Percentiles rank a stretch among this genome's conserved stretches.
Conservation (phyloP, 2,888 invertebrate species). For the Ophion ventricosus region DNA sequence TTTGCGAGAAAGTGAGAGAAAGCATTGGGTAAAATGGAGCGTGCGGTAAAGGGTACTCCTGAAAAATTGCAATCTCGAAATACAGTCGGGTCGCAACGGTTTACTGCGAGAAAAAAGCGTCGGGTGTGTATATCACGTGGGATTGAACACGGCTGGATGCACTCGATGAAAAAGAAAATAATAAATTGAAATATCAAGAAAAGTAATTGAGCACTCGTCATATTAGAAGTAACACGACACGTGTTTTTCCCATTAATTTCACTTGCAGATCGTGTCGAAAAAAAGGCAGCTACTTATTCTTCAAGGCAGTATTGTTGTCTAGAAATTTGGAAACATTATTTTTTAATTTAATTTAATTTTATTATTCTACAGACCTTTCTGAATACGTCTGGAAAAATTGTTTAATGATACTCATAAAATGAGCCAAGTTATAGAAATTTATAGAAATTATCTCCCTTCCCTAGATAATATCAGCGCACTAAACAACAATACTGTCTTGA, state of each 20-base stretch:
- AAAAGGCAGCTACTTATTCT: no score
- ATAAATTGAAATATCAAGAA: not conserved
- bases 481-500: no score
- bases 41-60: not conserved
- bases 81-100: not conserved
- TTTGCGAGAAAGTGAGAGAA: slow-evolving; percentile 5
- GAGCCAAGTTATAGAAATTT: no score
- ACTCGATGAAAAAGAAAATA: not conserved
- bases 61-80: not conserved
- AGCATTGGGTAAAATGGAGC: not conserved
- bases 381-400: no score
- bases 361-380: no score
- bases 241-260: not conserved
- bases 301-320: no score
- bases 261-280: not conserved
- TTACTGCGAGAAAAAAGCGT: not conserved
- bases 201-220: not conserved
- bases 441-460: no score
- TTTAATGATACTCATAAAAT: no score
- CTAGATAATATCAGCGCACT: no score
- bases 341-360: no score
- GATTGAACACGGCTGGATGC: not conserved
- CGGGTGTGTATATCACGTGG: not conserved
- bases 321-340: no score
- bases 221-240: not conserved